These are phyloP conservation scores for Spisula subtruncata DNA, from an alignment of 2,888 invertebrate species.

Conservation along the genomic window DNA sequence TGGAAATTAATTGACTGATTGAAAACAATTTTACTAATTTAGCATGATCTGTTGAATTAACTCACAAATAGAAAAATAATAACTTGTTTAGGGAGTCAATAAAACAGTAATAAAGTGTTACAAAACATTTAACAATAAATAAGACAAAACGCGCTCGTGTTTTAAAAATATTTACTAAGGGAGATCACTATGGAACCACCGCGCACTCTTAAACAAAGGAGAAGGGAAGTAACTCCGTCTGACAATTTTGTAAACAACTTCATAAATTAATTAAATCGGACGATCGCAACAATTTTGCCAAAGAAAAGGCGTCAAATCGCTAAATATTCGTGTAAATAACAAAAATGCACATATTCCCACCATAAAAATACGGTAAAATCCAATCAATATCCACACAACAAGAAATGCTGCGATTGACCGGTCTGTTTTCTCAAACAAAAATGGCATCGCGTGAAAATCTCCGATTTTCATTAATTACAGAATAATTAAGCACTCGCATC, in stretches of 20 bases:
- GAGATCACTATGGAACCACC: not conserved
- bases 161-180: conserved; percentile 26
- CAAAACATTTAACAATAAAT: too few species aligned
- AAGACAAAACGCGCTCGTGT: not conserved
- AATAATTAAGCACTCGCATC: not conserved
- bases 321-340: not conserved
- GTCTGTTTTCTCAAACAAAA: conserved; percentile 47
- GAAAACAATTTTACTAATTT: too few species aligned
- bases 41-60: too few species aligned
- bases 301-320: not conserved
- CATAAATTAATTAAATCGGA: conserved; percentile 12
- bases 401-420: conserved; percentile 13
- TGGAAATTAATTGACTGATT: too few species aligned
- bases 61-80: too few species aligned
- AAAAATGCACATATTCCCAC: not conserved
- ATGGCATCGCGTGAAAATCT: conserved; percentile 43
- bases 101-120: too few species aligned
- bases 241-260: conserved; percentile 27
- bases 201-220: conserved; percentile 50
- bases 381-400: not conserved
- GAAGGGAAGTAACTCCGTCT: conserved; percentile 29
- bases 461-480: not conserved
- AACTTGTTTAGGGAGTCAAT: too few species aligned
- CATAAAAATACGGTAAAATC: not conserved
- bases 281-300: not conserved